These are phyloP conservation scores for Peromyscus attwateri DNA, from an alignment of 2,797 vertebrate genomes.

Conservation along the genomic window DNA sequence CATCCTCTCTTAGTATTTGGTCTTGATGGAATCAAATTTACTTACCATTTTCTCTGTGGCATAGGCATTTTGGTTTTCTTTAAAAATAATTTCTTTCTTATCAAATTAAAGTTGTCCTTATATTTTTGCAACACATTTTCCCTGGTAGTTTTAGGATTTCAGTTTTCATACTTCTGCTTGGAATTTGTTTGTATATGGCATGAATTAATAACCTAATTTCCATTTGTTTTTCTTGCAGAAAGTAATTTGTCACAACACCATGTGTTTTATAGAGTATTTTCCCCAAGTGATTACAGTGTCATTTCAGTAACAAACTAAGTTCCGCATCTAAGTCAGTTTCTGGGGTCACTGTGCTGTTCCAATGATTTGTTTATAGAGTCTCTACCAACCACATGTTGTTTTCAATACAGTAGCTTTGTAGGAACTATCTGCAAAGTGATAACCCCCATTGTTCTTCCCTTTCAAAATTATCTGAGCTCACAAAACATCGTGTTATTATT, in stretches of 20 bases:
- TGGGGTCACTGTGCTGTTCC: background rate
- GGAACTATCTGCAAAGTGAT: background rate
- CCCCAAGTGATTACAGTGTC: constrained; percentile 7
- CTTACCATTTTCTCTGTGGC: background rate
- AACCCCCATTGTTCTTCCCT: background rate
- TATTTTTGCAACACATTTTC: constrained; percentile 5
- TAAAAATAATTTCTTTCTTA: constrained; percentile 29
- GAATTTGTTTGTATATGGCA: constrained; percentile 7
- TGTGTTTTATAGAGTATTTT: constrained; percentile 49
- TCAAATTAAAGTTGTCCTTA: constrained; percentile 6
- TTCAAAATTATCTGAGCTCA: constrained; percentile 47
- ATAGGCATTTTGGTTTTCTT: background rate
- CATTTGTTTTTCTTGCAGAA: constrained; percentile 63
- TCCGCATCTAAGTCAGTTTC: constrained; percentile 12
- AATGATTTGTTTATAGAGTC: constrained; percentile 47
- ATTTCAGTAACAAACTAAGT: constrained; percentile 54
- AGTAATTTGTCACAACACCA: constrained; percentile 39
- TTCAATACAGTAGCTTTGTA: constrained; percentile 12
- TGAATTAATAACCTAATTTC: constrained; percentile 60
- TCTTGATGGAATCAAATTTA: constrained; percentile 29
- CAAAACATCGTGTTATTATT: constrained; percentile 7
- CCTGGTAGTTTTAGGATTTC: constrained; percentile 38
- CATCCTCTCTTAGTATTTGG: background rate
- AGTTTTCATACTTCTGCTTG: constrained; percentile 60
- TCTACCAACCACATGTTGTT: constrained; percentile 35